Percentiles rank a stretch among this genome's conserved stretches.
Evolutionary conservation across 64 coral and sea anemone genomes (phyloP).

Genomic region (Exaiptasia diaphana): DNA sequence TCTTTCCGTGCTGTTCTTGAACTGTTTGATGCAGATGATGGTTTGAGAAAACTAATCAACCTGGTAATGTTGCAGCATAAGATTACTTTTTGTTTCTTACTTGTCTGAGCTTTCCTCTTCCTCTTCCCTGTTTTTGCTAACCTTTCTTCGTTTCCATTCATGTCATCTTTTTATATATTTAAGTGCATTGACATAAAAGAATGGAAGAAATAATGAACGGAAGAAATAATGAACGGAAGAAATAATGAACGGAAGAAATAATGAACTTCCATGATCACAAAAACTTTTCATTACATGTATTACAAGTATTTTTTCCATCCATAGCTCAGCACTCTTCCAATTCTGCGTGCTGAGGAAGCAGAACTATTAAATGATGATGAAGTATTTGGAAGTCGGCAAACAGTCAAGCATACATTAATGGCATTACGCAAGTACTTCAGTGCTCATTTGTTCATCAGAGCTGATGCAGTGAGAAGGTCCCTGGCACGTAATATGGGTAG

Average conservation of each 20-base stretch:
- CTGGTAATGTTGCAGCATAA: too few species aligned
- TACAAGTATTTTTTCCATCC: not conserved
- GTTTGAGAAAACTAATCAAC: slow-evolving; percentile 86
- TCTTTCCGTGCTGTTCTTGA: slow-evolving; percentile 85
- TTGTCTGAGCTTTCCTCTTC: too few species aligned
- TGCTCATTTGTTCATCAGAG: slow-evolving; percentile 72
- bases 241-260: too few species aligned
- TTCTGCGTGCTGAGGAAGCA: slow-evolving; percentile 84
- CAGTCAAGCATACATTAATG: slow-evolving; percentile 85
- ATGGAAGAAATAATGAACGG: too few species aligned
- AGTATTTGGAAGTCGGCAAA: slow-evolving; percentile 84
- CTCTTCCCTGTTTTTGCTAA: too few species aligned
- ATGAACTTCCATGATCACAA: too few species aligned
- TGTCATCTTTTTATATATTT: too few species aligned
- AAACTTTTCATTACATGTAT: too few species aligned
- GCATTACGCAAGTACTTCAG: slow-evolving; percentile 87
- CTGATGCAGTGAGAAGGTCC: slow-evolving; percentile 71
- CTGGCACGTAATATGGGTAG: slow-evolving; percentile 58
- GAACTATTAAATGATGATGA: slow-evolving; percentile 89
- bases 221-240: too few species aligned
- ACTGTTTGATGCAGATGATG: slow-evolving; percentile 85
- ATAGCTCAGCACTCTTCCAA: slow-evolving; percentile 84
- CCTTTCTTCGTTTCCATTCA: too few species aligned
- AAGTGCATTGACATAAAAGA: too few species aligned
- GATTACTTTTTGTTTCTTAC: too few species aligned